Evolutionary conservation across 2,888 invertebrate genomes (phyloP), one percentile per base, ranked within the genome.

Genomic region (Macrosiphum euphorbiae): DNA sequence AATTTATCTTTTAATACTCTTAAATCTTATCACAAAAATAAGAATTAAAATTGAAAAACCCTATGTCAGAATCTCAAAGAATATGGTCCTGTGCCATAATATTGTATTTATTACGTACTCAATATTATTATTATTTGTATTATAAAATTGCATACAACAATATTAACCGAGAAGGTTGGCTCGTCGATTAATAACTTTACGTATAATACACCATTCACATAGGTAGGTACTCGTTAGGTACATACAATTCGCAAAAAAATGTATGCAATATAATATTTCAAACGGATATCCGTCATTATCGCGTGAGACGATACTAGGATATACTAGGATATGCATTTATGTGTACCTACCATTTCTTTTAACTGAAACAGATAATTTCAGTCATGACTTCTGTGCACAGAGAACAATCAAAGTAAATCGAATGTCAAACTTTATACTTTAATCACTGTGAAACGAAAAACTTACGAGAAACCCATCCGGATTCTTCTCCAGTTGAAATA

Each of bases 361-460:
- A 2, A 3, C 78, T 78, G 78, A 78, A 78, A 35, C 20, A 35
- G 35, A 78, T 20, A 20, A 35, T 35, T 35, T 20, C 20, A 35
- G 20, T 35, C 20, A 55, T 55, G 20, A 55, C 55, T 55, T 55
- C 20, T 20, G 55, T 20, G 55, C 20, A 35, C 78, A 35, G 78
- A 20, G 8, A 78, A 35, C 20, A 78, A 78, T 35, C 20, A 78
- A 78, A 78, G 35, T 78, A 78, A 78, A 78, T 55, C 55, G 26
- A 58, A 88, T 13, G 58, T 13, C 24, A 89, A 89, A 89, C 58
- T 55, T 16, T 89, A 58, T 89, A 78, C 44, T 44, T 89, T 89
- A 58, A 88, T 28, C 7, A 44, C 35, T 35, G 20, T 3, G 20
- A 78, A 78, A 78, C 20, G 78, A 8, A 78, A 35, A 20, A 35